Base-by-base conservation (phyloP, 2,888 invertebrate species). In the Dolichopus griseipennis region DNA sequence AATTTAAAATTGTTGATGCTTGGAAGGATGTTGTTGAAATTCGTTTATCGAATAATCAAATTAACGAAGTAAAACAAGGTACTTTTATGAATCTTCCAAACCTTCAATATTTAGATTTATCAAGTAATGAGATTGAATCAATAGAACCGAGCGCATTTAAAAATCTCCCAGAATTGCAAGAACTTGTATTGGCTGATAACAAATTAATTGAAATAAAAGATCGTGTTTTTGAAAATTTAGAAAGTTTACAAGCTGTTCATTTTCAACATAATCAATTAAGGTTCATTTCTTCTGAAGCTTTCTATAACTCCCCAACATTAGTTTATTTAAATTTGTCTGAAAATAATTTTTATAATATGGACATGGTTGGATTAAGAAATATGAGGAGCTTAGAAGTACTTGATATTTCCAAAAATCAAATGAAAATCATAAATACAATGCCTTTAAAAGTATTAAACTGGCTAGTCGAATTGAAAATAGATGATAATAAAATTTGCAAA, bases 381-480 rank as follows among this genome's bases (percentile, higher is more conserved):
- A 81, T 94, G 70, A 85, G 87, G 64, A 92, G 92, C 20, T 82
- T 95, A 67, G 94, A 95, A 82, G 90, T 94, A 8, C 79, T 95
- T 65, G 95, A 95, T 78, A 79, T 95, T 69, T 93, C 93, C 76
- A 87, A 88, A 73, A 95, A 95, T 77, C 87, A 85, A 70, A 82
- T 95, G 33, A 84, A 86, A 27, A 85, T 86, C 74, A 85, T 95
- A 61, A 85, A 88, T n/a, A 87, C 86, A 71, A 85, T 91, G 73
- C 86, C 87, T 0, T 83, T 87, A 72, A 86, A 89, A 70, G 85
- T 87, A 67, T 88, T 95, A 85, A 92, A 92, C 77, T 93, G 93
- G 90, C 82, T 95, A 67, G 91, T 94, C 0, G 93, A 94, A 78
- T 79, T 95, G 7, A 90, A 90, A 83, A 85, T 94, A 83, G 92